Conservation (phyloP, 2,797 vertebrate species). For the Intellagama lesueurii region DNA sequence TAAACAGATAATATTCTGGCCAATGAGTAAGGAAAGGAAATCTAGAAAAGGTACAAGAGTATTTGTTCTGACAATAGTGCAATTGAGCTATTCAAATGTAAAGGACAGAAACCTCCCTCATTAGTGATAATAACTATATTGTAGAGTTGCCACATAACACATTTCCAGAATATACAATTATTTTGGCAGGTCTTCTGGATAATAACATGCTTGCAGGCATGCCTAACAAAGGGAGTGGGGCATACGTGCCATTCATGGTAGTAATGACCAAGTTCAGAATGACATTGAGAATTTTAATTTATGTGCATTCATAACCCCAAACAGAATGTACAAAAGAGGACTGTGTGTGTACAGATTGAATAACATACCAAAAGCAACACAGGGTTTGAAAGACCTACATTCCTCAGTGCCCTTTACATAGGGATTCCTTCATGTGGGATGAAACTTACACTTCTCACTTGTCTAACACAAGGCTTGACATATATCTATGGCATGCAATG, state of each 20-base stretch:
- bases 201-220: constrained; percentile 12
- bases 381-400: neutral
- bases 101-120: too few relatives aligned
- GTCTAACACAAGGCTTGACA: constrained; percentile 60
- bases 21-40: too few relatives aligned
- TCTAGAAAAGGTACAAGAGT: too few relatives aligned
- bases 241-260: neutral
- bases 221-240: constrained; percentile 7
- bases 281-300: constrained; percentile 24
- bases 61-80: too few relatives aligned
- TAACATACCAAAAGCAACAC: neutral
- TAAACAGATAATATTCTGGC: too few relatives aligned
- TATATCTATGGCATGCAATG: neutral
- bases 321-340: constrained; percentile 41
- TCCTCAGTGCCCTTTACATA: constrained; percentile 48
- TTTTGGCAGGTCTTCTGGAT: neutral
- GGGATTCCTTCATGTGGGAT: neutral
- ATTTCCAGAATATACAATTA: neutral
- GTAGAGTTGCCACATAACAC: too few relatives aligned
- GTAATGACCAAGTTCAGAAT: neutral
- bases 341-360: constrained; percentile 2
- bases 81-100: too few relatives aligned
- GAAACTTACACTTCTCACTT: constrained; percentile 59
- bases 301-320: neutral
- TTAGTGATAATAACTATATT: neutral